phyloP scores from a whole-genome alignment of 1,140 invertebrate species.

The Metaphire vulgaris region DNA sequence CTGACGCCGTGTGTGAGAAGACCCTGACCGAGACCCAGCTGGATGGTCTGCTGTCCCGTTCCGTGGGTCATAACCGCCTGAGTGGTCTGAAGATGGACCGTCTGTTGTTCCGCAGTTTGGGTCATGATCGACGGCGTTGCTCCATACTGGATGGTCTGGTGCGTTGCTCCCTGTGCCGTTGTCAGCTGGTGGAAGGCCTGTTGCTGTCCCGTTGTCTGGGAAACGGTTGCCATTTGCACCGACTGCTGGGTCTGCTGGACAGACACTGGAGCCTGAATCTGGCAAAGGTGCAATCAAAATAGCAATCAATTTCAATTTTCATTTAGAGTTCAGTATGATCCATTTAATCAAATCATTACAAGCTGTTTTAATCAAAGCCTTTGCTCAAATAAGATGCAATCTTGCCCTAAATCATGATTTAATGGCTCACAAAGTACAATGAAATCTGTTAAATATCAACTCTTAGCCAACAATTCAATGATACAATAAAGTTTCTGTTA shows the following conservation, averaged over 20 bases:
- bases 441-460: background rate
- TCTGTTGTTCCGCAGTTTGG: background rate
- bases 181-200: background rate
- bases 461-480: too few species aligned
- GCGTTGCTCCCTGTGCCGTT: background rate
- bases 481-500: too few species aligned
- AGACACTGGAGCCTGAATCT: background rate
- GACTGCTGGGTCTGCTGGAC: background rate
- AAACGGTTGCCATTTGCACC: background rate
- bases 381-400: background rate
- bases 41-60: conserved; percentile 13
- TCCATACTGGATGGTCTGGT: background rate
- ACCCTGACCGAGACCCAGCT: conserved; percentile 12
- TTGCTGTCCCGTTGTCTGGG: too few species aligned
- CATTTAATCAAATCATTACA: too few species aligned
- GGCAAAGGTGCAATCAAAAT: background rate
- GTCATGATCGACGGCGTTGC: background rate
- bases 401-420: background rate
- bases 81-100: background rate
- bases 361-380: too few species aligned
- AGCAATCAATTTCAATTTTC: background rate
- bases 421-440: background rate
- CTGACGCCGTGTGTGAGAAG: background rate
- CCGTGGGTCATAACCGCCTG: background rate
- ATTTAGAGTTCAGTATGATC: too few species aligned